A percentile compares a stretch with the other conserved stretches of the same genome.
phyloP scores from a whole-genome alignment of 2,888 invertebrate genomes.

The Folsomia candida region DNA sequence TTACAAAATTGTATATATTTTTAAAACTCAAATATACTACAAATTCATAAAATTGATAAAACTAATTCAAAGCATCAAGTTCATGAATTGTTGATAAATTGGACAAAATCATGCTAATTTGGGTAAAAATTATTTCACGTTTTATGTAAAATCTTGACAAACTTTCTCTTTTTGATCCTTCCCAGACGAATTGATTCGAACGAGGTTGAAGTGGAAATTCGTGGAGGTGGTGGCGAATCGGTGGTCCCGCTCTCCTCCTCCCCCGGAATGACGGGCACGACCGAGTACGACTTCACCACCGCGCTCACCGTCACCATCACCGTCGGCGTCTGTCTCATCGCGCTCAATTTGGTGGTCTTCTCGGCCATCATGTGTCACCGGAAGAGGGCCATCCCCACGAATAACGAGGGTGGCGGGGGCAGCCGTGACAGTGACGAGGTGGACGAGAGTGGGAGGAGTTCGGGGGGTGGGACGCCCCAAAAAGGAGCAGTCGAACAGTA shows the following conservation, averaged over 20 bases:
- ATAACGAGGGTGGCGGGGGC: no score
- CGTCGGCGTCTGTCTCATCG: slow-evolving; percentile 50
- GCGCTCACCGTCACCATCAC: slow-evolving; percentile 50
- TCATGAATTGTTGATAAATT: no score
- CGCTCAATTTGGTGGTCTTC: slow-evolving; percentile 50
- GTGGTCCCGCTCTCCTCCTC: slow-evolving; percentile 33
- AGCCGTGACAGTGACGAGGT: not conserved
- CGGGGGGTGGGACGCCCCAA: not conserved
- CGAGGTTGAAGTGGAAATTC: slow-evolving; percentile 45
- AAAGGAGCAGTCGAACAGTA: not conserved
- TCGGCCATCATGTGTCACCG: slow-evolving; percentile 51
- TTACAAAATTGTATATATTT: no score
- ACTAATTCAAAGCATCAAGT: no score
- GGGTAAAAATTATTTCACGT: no score
- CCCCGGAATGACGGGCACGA: slow-evolving; percentile 31
- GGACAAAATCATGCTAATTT: no score
- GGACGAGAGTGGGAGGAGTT: not conserved
- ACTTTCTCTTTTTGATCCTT: no score
- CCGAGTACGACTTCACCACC: slow-evolving; percentile 50
- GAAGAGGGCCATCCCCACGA: slow-evolving; percentile 45
- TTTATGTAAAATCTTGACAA: no score
- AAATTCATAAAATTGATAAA: no score
- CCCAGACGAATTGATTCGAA: slow-evolving; percentile 43
- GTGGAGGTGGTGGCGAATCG: slow-evolving; percentile 33
- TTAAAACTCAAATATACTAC: no score